phyloP scores from a whole-genome alignment of 2,888 invertebrate species.

The Lumbricus terrestris region DNA sequence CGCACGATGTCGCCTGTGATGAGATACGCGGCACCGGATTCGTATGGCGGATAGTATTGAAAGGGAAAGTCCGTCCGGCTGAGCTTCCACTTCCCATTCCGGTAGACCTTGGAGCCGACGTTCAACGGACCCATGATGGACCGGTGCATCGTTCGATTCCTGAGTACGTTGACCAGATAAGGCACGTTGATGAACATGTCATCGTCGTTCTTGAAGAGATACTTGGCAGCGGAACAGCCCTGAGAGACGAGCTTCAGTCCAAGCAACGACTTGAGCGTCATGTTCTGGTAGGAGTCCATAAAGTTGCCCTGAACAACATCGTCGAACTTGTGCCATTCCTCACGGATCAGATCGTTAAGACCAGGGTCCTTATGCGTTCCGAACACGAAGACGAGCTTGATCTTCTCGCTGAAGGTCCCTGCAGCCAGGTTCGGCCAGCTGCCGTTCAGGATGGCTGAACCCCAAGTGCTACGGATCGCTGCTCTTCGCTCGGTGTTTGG shows the following conservation, averaged over 20 bases:
- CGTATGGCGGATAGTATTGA: constrained; percentile 37
- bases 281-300: constrained; percentile 38
- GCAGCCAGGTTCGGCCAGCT: neutral
- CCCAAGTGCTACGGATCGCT: constrained; percentile 50
- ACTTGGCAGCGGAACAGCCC: constrained; percentile 34
- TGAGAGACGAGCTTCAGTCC: constrained; percentile 37
- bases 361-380: constrained; percentile 32
- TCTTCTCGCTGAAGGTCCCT: constrained; percentile 16
- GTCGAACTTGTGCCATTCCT: constrained; percentile 28
- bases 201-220: constrained; percentile 40
- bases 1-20: constrained; percentile 37
- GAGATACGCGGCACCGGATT: constrained; percentile 39
- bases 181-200: constrained; percentile 42
- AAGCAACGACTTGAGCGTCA: constrained; percentile 41
- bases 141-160: constrained; percentile 25
- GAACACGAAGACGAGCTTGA: constrained; percentile 38
- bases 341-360: constrained; percentile 25
- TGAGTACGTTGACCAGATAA: neutral
- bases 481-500: constrained; percentile 63
- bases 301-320: constrained; percentile 41
- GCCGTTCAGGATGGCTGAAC: constrained; percentile 27
- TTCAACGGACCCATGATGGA: constrained; percentile 39
- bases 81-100: constrained; percentile 38
- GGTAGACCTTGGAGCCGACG: constrained; percentile 31
- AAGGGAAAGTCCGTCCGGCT: constrained; percentile 35